Evolutionary conservation across 2,797 vertebrate species (phyloP).

Genomic region (Podarcis lilfordi): DNA sequence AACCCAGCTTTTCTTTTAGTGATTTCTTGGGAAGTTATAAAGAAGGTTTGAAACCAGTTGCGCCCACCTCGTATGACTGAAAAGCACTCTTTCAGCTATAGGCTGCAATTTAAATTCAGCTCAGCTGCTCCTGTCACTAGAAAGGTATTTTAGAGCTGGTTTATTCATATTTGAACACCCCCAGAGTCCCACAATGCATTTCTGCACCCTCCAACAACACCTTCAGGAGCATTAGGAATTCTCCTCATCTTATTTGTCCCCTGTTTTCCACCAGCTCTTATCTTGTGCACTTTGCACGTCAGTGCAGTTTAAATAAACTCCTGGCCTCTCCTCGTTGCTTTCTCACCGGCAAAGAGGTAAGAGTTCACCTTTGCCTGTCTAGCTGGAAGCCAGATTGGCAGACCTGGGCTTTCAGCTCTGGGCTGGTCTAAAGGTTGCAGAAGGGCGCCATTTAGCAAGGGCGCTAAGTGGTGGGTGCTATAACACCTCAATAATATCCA

Average conservation of each 20-base stretch:
- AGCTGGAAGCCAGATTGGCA: slow-evolving; percentile 72
- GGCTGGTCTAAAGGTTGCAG: background rate
- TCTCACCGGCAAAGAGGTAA: slow-evolving; percentile 73
- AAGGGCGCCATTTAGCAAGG: background rate
- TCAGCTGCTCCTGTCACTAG: slow-evolving; percentile 72
- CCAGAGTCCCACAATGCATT: slow-evolving; percentile 73
- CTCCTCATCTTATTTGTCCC: slow-evolving; percentile 72
- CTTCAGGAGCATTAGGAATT: slow-evolving; percentile 72
- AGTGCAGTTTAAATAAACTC: slow-evolving; percentile 69
- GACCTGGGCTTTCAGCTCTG: slow-evolving; percentile 48
- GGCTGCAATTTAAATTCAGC: slow-evolving; percentile 76
- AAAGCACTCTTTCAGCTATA: slow-evolving; percentile 71
- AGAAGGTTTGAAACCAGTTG: slow-evolving; percentile 63
- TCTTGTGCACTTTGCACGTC: slow-evolving; percentile 73
- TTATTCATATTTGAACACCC: slow-evolving; percentile 76
- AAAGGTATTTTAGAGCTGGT: slow-evolving; percentile 74
- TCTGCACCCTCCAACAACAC: slow-evolving; percentile 72
- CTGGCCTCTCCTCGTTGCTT: slow-evolving; percentile 73
- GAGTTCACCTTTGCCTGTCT: slow-evolving; percentile 74
- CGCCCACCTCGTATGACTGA: slow-evolving; percentile 67
- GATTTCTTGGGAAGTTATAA: slow-evolving; percentile 68
- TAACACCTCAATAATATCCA: too few relatives aligned
- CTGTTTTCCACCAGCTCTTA: slow-evolving; percentile 61
- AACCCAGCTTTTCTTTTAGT: slow-evolving; percentile 32
- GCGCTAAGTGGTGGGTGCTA: too few relatives aligned